A percentile compares a stretch with the other conserved stretches of the same genome.
Conservation (phyloP, 1,140 invertebrate species). For the Lepeophtheirus salmonis region DNA sequence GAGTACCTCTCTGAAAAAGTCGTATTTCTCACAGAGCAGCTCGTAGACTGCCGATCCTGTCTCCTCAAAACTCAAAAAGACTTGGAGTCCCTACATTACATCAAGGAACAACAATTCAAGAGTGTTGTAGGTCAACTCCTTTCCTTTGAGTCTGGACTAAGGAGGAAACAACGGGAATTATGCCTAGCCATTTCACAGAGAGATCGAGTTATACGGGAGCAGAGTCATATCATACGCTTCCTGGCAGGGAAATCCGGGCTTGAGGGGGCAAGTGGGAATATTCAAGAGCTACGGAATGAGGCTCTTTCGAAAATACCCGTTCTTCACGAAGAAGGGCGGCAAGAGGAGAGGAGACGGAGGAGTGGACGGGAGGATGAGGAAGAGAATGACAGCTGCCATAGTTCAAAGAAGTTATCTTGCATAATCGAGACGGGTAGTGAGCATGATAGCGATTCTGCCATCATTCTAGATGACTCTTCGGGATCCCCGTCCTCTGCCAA, state of each 20-base stretch:
- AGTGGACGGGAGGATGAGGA: neutral
- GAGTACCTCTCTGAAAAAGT: neutral
- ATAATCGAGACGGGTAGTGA: neutral
- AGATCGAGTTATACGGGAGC: conserved; percentile 11
- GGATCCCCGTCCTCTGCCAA: neutral
- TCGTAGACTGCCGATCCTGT: neutral
- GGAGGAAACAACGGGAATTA: neutral
- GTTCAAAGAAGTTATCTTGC: neutral
- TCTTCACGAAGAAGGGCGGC: neutral
- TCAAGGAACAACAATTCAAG: conserved; percentile 3
- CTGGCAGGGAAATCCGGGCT: neutral
- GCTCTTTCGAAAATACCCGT: conserved; percentile 6
- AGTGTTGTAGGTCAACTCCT: conserved; percentile 4
- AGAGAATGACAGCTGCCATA: neutral
- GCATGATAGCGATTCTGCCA: conserved; percentile 8
- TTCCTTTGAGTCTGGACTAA: conserved; percentile 3
- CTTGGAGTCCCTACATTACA: neutral
- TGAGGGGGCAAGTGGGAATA: neutral
- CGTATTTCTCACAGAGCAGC: neutral
- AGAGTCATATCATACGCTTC: conserved; percentile 9
- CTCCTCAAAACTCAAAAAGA: conserved; percentile 1
- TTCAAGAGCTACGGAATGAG: neutral
- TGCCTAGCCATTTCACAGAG: neutral
- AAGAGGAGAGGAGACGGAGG: neutral
- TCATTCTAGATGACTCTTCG: conserved; percentile 14